A percentile compares a stretch with the other conserved stretches of the same genome.
Conservation (phyloP, 2,888 invertebrate genomes). For the Mactromeris polynyma region DNA sequence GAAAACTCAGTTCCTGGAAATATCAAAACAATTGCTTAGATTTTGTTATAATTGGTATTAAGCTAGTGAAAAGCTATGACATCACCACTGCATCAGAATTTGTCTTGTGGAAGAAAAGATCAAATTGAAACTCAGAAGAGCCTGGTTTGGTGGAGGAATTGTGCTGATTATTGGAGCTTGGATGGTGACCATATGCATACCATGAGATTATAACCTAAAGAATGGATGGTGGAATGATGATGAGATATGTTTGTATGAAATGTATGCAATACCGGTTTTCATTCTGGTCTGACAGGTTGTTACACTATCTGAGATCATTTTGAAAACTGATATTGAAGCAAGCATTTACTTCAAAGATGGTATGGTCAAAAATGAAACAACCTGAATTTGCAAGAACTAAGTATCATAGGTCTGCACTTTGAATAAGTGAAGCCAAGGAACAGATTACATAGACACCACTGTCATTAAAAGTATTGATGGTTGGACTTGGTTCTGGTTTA, state of each 20-base stretch:
- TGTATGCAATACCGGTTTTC: slow-evolving; percentile 96
- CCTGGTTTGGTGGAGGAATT: not conserved
- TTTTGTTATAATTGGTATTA: too few relatives aligned
- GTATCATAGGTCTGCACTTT: too few relatives aligned
- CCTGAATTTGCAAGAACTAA: not conserved
- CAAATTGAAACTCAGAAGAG: not conserved
- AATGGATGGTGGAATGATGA: not conserved
- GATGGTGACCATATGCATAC: not conserved
- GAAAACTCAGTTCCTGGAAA: too few relatives aligned
- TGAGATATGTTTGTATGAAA: not conserved
- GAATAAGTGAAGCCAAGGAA: not conserved
- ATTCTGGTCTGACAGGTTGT: slow-evolving; percentile 96
- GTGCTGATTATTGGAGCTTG: not conserved
- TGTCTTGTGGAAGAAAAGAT: not conserved
- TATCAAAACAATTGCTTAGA: too few relatives aligned
- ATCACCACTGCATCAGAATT: too few relatives aligned
- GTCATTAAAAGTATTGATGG: not conserved
- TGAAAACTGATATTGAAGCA: slow-evolving; percentile 96
- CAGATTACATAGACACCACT: not conserved
- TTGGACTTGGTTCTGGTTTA: not conserved
- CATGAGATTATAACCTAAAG: not conserved
- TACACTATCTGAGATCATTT: slow-evolving; percentile 96
- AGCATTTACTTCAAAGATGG: not conserved
- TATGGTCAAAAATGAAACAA: not conserved
- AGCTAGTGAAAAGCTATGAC: too few relatives aligned